Evolutionary conservation across 2,797 vertebrate genomes (phyloP).

Genomic region (Sternarchorhynchus goeldii): DNA sequence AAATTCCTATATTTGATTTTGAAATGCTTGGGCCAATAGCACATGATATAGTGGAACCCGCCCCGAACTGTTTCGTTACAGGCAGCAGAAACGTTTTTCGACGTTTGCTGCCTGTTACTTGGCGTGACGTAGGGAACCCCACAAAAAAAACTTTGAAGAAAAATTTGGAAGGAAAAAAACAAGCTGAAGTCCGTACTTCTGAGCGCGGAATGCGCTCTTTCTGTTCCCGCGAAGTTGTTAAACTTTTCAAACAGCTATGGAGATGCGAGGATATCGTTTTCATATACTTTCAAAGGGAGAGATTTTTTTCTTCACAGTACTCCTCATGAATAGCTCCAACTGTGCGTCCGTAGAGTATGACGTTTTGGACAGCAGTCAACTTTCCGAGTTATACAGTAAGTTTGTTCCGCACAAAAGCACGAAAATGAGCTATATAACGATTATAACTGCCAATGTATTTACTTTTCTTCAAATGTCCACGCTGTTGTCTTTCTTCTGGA

Average conservation of each 20-base stretch:
- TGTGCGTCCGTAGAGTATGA: conserved; percentile 64
- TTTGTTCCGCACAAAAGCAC: conserved; percentile 49
- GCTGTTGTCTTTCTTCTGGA: background rate
- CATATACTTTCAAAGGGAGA: conserved; percentile 43
- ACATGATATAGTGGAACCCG: conserved; percentile 45
- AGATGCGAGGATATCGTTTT: conserved; percentile 65
- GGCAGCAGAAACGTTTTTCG: conserved; percentile 31
- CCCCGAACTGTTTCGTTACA: conserved; percentile 47
- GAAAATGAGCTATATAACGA: background rate
- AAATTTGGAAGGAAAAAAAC: conserved; percentile 2
- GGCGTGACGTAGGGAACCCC: conserved; percentile 72
- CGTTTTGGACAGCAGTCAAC: conserved; percentile 68
- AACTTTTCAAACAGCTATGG: conserved; percentile 46
- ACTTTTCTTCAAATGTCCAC: background rate
- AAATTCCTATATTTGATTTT: background rate
- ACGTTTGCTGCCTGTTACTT: conserved; percentile 38
- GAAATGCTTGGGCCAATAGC: background rate
- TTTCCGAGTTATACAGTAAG: conserved; percentile 77
- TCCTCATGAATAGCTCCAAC: conserved; percentile 58
- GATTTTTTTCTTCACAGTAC: conserved; percentile 55
- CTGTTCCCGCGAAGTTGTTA: background rate
- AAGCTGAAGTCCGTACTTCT: conserved; percentile 18
- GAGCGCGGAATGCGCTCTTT: conserved; percentile 40
- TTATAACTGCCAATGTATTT: background rate
- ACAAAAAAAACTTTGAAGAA: conserved; percentile 49